Evolutionary conservation across 2,888 invertebrate genomes (phyloP), one percentile per base, ranked within the genome.

Genomic region (Nudaria mundana): DNA sequence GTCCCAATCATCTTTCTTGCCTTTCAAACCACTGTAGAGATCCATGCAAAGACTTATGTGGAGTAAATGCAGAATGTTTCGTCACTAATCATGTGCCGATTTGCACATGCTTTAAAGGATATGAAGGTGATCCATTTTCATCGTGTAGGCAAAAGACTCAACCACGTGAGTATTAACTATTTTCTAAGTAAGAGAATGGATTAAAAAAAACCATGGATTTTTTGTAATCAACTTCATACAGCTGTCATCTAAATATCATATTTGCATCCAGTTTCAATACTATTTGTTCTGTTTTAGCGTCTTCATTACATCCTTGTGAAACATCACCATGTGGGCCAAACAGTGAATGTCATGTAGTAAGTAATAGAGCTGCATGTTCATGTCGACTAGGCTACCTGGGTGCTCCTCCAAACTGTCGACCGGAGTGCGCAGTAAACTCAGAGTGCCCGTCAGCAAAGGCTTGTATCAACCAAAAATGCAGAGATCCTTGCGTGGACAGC

Each of bases 31-130:
- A 96, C 70, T 97, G 97, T 57, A 90, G 95, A 59, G 94, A 96
- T 81, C 96, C 96, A 4, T 97, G 96, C 64, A 93, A 92, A 46
- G 95, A 96, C 38, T 90, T 95, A 35, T 97, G 97, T 66, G 97
- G 96, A 3, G 75, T 92, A 0, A 95, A 95, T 63, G 95, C 97
- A 5, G 93, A 95, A 75, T 97, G 97, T 68, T 89, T 90, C 20
- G 95, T 96, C 0, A 92, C 93, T 2, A 95, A 95, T 67, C 97
- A 97, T 65, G 89, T 95, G 43, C 96, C 97, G 11, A 91, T 93
- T 5, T 97, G 97, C 69, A 92, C 93, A 24, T 97, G 97, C 63
- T 82, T 91, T 18, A 90, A 90, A 48, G 95, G 95, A 16, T 94
- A 92, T 60, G 91, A 92, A 52, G 97, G 97, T 6, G 95, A 97